Conservation (phyloP, 1,140 invertebrate species). For the Odontomachus brunneus region DNA sequence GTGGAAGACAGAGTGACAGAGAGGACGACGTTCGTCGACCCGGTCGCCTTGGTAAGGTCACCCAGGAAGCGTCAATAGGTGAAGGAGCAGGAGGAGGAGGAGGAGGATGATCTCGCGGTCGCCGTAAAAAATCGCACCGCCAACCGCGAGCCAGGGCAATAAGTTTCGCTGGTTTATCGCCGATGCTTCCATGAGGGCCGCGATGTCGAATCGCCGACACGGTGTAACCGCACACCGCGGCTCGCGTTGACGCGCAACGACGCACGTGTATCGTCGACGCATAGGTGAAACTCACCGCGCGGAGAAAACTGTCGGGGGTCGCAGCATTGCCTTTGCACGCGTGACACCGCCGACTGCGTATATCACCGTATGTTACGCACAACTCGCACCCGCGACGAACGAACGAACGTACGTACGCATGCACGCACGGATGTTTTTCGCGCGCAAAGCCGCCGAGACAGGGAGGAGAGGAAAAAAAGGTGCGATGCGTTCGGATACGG, state of each 20-base stretch:
- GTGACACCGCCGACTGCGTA: slow-evolving; percentile 55
- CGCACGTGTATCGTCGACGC: slow-evolving; percentile 1
- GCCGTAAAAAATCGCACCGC: slow-evolving; percentile 68
- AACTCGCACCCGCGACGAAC: slow-evolving; percentile 35
- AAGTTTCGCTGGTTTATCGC: slow-evolving; percentile 81
- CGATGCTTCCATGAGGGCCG: slow-evolving; percentile 72
- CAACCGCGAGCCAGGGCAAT: slow-evolving; percentile 74
- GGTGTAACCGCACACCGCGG: slow-evolving; percentile 51
- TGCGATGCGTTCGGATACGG: slow-evolving; percentile 63
- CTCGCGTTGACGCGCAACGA: slow-evolving; percentile 21
- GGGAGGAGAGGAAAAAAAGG: neutral
- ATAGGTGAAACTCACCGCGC: neutral
- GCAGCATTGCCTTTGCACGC: slow-evolving; percentile 1
- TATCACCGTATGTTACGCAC: slow-evolving; percentile 66
- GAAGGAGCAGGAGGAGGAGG: slow-evolving; percentile 36
- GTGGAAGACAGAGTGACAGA: neutral
- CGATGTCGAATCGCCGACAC: slow-evolving; percentile 53
- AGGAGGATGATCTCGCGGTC: slow-evolving; percentile 43
- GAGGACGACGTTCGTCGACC: slow-evolving; percentile 59
- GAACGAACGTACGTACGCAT: too few species aligned
- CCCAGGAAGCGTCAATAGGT: slow-evolving; percentile 62
- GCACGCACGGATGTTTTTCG: slow-evolving; percentile 63
- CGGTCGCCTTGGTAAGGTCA: slow-evolving; percentile 76
- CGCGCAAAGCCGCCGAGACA: slow-evolving; percentile 10
- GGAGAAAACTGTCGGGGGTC: slow-evolving; percentile 2